phyloP scores from a whole-genome alignment of 2,888 invertebrate species.

The Cantharis rustica region DNA sequence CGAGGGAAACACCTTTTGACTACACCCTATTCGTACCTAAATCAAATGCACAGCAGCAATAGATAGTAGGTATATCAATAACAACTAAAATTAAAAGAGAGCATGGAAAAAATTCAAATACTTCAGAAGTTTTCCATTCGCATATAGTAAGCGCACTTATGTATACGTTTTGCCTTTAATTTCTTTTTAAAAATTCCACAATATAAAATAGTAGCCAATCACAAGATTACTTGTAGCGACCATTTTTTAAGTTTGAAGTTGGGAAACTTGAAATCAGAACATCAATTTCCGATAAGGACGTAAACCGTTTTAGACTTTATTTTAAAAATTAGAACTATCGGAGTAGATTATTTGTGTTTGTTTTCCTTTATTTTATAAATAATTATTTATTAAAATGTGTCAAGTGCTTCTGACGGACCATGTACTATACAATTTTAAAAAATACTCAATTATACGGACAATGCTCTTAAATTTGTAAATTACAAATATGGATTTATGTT shows the following conservation, averaged over 20 bases:
- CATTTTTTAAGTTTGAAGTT: not conserved
- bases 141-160: too few species aligned
- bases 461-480: not conserved
- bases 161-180: too few species aligned
- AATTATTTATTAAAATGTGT: not conserved
- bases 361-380: not conserved
- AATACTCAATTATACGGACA: not conserved
- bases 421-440: not conserved
- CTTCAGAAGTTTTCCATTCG: too few species aligned
- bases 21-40: too few species aligned
- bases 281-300: not conserved
- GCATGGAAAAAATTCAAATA: too few species aligned
- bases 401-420: not conserved
- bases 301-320: not conserved
- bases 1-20: too few species aligned
- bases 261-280: not conserved
- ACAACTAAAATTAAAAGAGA: too few species aligned
- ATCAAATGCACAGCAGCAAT: too few species aligned
- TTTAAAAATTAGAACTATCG: not conserved
- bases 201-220: not conserved
- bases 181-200: too few species aligned
- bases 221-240: not conserved
- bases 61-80: too few species aligned
- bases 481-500: not conserved
- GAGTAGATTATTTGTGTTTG: not conserved